Percentiles rank a stretch among this genome's conserved stretches.
These are phyloP conservation scores for Cryptocephalus moraei DNA, from an alignment of 2,888 invertebrate species.

Conservation along the genomic window DNA sequence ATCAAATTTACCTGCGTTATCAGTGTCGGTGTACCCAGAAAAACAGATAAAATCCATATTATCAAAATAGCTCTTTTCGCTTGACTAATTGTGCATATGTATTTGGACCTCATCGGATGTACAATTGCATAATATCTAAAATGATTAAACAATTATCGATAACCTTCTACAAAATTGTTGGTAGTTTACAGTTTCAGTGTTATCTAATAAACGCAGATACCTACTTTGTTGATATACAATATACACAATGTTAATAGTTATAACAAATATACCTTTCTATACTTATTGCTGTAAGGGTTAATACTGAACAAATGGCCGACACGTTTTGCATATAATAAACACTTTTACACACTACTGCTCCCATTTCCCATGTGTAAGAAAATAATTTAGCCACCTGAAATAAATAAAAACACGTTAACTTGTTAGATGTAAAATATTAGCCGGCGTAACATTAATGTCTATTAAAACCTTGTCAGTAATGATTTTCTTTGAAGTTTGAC, in stretches of 20 bases:
- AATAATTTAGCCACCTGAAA: conserved; percentile 54
- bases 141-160: neutral
- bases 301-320: conserved; percentile 59
- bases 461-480: neutral
- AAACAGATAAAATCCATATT: conserved; percentile 50
- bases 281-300: conserved; percentile 62
- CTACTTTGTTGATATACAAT: too few species aligned
- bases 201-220: neutral
- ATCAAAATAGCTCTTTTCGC: conserved; percentile 49
- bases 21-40: conserved; percentile 51
- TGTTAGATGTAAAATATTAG: too few species aligned
- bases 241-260: neutral
- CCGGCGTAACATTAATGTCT: too few species aligned
- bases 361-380: conserved; percentile 59
- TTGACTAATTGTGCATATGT: conserved; percentile 55
- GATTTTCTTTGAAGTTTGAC: neutral
- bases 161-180: conserved; percentile 1
- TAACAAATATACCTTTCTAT: conserved; percentile 50
- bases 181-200: too few species aligned
- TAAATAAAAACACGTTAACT: conserved; percentile 3
- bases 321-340: conserved; percentile 64
- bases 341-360: conserved; percentile 53
- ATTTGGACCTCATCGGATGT: conserved; percentile 59
- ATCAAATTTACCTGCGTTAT: conserved; percentile 45
- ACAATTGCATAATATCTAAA: conserved; percentile 60